Evolutionary conservation across 2,113 vertebrate species (phyloP).

Genomic region (Poeciliopsis prolifica): DNA sequence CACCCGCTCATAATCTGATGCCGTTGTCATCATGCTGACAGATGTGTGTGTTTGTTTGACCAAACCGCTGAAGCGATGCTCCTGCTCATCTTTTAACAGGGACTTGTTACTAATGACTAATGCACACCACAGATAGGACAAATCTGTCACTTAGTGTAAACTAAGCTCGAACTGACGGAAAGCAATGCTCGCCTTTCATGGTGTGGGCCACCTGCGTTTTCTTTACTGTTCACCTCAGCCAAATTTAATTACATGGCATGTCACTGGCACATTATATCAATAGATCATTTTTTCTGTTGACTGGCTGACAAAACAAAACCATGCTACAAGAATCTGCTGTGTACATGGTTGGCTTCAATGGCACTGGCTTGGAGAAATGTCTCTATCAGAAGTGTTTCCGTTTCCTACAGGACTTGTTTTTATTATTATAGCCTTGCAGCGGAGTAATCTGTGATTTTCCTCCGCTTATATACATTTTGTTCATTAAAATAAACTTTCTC

Average conservation of each 20-base stretch:
- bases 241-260: conserved; percentile 4
- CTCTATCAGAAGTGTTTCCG: conserved; percentile 36
- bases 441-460: conserved; percentile 25
- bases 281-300: conserved; percentile 13
- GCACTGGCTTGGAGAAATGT: conserved; percentile 37
- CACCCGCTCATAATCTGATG: conserved; percentile 71
- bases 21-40: conserved; percentile 60
- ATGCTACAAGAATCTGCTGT: conserved; percentile 5
- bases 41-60: conserved; percentile 62
- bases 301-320: conserved; percentile 35
- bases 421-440: conserved; percentile 34
- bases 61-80: conserved; percentile 51
- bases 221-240: conserved; percentile 2
- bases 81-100: conserved; percentile 70
- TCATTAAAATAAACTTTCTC: background rate
- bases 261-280: background rate
- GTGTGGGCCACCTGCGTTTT: conserved; percentile 37
- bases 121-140: conserved; percentile 41
- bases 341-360: conserved; percentile 23
- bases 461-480: conserved; percentile 22
- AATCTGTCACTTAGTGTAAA: conserved; percentile 47
- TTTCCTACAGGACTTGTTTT: conserved; percentile 29
- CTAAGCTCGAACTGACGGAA: conserved; percentile 42
- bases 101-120: conserved; percentile 59
- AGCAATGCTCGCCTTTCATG: conserved; percentile 20